Evolutionary conservation across 37 sponge, comb jelly and placozoan genomes (phyloP).

Genomic region (Haliclona indistincta): DNA sequence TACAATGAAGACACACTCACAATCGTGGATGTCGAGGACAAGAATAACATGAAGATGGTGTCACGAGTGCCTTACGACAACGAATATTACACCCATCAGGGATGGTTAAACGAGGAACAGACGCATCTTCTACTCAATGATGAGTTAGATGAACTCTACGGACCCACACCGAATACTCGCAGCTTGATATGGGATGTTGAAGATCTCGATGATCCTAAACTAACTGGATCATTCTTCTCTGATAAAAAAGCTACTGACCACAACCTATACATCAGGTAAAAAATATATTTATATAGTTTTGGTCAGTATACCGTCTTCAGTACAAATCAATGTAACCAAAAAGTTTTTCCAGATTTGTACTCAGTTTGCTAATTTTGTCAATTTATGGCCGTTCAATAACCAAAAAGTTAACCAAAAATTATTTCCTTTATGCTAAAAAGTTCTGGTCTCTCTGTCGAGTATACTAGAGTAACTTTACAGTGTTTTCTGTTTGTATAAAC

Average conservation of each 20-base stretch:
- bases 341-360: too few relatives aligned
- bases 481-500: too few relatives aligned
- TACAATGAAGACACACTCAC: conserved; percentile 80
- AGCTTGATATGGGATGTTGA: conserved; percentile 69
- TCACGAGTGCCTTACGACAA: conserved; percentile 38
- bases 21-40: conserved; percentile 66
- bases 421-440: too few relatives aligned
- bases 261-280: conserved; percentile 77
- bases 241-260: conserved; percentile 54
- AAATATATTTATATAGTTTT: too few relatives aligned
- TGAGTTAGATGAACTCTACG: conserved; percentile 72
- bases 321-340: too few relatives aligned
- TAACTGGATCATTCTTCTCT: conserved; percentile 33
- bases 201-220: conserved; percentile 28
- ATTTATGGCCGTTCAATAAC: too few relatives aligned
- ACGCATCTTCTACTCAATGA: conserved; percentile 61
- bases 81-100: conserved; percentile 63
- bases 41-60: conserved; percentile 37
- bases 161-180: conserved; percentile 39
- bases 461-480: too few relatives aligned
- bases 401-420: too few relatives aligned
- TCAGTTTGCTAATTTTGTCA: too few relatives aligned
- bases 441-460: too few relatives aligned
- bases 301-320: too few relatives aligned
- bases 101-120: conserved; percentile 78